These are phyloP conservation scores for Drosophila hydei DNA, from an alignment of 1,140 invertebrate species.

Conservation along the genomic window DNA sequence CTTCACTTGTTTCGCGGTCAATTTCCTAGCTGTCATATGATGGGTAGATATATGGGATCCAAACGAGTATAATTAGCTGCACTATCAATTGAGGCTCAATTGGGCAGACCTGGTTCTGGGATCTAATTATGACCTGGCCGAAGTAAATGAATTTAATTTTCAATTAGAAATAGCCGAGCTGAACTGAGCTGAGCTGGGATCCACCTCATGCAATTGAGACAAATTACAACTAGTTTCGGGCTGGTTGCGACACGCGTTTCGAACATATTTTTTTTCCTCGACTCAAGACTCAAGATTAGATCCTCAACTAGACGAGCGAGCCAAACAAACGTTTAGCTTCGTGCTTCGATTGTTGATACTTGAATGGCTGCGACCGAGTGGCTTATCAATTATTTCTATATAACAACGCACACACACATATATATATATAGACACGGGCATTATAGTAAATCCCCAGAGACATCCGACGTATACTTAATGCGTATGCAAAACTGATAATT, in stretches of 20 bases:
- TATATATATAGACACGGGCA: conserved; percentile 1
- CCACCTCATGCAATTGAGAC: conserved; percentile 63
- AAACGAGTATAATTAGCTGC: conserved; percentile 61
- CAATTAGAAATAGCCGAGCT: conserved; percentile 59
- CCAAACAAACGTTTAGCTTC: conserved; percentile 37
- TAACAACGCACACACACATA: conserved; percentile 14
- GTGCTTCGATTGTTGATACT: conserved; percentile 60
- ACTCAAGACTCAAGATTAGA: conserved; percentile 33
- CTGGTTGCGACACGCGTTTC: conserved; percentile 22
- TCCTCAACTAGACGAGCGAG: conserved; percentile 30
- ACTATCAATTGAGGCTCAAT: conserved; percentile 66
- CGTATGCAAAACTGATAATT: conserved; percentile 69
- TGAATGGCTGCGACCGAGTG: conserved; percentile 25
- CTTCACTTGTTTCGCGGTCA: conserved; percentile 53
- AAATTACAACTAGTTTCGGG: conserved; percentile 51
- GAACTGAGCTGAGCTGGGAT: background rate
- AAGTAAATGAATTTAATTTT: conserved; percentile 76
- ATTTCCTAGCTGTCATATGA: conserved; percentile 26
- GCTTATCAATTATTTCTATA: conserved; percentile 56
- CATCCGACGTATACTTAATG: conserved; percentile 62
- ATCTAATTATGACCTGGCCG: conserved; percentile 57
- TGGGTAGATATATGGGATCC: conserved; percentile 1
- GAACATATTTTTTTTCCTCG: too few species aligned
- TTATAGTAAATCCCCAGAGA: conserved; percentile 26
- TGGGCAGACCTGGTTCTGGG: conserved; percentile 22